Conservation (phyloP, 2,888 invertebrate genomes). For the Drosophila infuscata region DNA sequence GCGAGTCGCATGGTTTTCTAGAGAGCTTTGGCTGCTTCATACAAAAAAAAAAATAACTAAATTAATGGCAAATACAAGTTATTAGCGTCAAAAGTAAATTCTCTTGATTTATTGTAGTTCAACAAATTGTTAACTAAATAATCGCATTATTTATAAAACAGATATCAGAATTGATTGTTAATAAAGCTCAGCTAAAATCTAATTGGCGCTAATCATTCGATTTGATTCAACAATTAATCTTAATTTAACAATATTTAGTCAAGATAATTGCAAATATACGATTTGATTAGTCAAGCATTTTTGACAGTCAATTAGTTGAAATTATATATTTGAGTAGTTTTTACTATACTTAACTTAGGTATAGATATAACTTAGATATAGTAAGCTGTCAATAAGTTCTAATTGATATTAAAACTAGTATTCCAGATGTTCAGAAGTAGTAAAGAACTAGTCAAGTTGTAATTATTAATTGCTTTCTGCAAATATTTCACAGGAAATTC, state of each 20-base stretch:
- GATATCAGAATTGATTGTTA: not conserved
- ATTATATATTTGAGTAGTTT: not conserved
- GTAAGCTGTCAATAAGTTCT: not conserved
- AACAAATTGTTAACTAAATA: not conserved
- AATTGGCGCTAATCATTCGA: not conserved
- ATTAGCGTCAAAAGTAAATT: not conserved
- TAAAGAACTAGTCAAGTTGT: not conserved
- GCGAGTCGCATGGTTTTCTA: slow-evolving; percentile 8
- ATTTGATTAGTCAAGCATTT: not conserved
- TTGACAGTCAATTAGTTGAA: too few species aligned
- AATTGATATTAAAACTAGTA: not conserved
- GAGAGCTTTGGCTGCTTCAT: not conserved
- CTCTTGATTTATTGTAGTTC: not conserved
- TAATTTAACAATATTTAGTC: not conserved
- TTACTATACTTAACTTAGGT: not conserved
- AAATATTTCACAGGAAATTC: not conserved
- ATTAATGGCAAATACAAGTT: not conserved
- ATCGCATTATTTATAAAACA: not conserved
- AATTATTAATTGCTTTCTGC: not conserved
- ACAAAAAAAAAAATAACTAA: not conserved
- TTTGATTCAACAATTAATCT: not conserved
- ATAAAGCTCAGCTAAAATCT: not conserved
- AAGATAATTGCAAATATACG: not conserved
- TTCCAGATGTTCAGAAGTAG: not conserved
- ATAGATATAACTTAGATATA: too few species aligned